Base-by-base conservation (phyloP, 2,888 invertebrate species). In the Erpobdella octoculata region DNA sequence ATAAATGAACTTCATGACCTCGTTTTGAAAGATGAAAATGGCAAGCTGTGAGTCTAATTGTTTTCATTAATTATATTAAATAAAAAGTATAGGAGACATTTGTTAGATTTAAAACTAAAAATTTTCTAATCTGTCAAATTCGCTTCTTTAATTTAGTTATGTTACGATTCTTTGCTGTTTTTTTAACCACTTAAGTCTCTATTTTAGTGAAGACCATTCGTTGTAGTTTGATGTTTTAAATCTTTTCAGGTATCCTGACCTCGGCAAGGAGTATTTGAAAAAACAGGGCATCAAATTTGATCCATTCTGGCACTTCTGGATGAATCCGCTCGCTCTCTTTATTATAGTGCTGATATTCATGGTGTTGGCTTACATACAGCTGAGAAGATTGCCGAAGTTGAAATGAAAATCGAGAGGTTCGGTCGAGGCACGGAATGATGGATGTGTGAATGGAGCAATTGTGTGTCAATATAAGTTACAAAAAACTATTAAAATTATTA, bases 221-320 rank as follows among this genome's bases (percentile, higher is more conserved):
- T n/a, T n/a, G n/a, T n/a, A n/a, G n/a, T n/a, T n/a, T n/a, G n/a
- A n/a, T n/a, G n/a, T n/a, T n/a, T n/a, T n/a, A n/a, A n/a, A n/a
- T n/a, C 21, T 21, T 31, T 28, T n/a, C 71, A 71, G 71, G 18
- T n/a, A 41, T 21, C 64, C 46, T 12, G 41, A 69, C n/a, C 48
- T 48, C 31, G 73, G 73, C 8, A 41, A 2, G 18, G 37, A 71
- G 1, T 71, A 66, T 37, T 38, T 73, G 67, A 35, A 64, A 3
- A 31, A 48, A 28, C 67, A 66, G 36, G 71, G 71, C 8, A 73
- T 73, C 36, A 48, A 53, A 0, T 80, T 77, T 74, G 74, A 73
- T 0, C 78, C 79, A 0, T 65, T 73, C n/a, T 81, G 81, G 80
- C 80, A 82, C 72, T 76, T 82, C 31, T 82, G 81, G 81, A 71